Evolutionary conservation across 2,888 invertebrate species (phyloP).

Genomic region (Autographa pulchrina): DNA sequence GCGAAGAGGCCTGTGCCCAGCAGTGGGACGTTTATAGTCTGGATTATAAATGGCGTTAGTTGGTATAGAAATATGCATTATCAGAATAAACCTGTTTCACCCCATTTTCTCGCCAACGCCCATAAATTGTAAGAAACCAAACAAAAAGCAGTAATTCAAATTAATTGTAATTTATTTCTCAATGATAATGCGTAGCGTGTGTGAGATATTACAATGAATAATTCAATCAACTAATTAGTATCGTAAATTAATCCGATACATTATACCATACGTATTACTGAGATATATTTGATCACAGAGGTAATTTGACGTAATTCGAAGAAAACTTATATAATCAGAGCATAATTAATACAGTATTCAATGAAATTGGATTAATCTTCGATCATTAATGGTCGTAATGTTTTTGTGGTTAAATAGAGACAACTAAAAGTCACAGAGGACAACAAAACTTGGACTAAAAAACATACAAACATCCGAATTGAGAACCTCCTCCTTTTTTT

Average conservation of each 20-base stretch:
- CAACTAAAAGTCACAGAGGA: background rate
- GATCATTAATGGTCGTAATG: background rate
- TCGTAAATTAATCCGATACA: slow-evolving; percentile 42
- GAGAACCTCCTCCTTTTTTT: no score
- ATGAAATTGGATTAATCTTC: background rate
- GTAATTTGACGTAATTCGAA: slow-evolving; percentile 5
- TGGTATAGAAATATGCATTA: no score
- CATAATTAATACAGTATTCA: background rate
- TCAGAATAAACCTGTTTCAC: no score
- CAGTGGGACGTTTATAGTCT: no score
- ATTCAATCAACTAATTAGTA: slow-evolving; percentile 44
- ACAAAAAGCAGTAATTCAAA: slow-evolving; percentile 28
- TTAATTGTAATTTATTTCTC: slow-evolving; percentile 38
- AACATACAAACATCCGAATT: no score
- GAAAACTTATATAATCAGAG: background rate
- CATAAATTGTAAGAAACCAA: slow-evolving; percentile 14
- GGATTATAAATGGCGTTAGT: no score
- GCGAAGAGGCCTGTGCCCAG: no score
- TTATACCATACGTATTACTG: slow-evolving; percentile 28
- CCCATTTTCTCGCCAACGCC: background rate
- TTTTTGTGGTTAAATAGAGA: background rate
- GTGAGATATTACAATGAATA: slow-evolving; percentile 49
- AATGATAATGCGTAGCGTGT: slow-evolving; percentile 37
- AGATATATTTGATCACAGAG: slow-evolving; percentile 24
- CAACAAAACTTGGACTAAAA: background rate